Conservation (phyloP, 2,113 vertebrate genomes). For the Cyanistes caeruleus region DNA sequence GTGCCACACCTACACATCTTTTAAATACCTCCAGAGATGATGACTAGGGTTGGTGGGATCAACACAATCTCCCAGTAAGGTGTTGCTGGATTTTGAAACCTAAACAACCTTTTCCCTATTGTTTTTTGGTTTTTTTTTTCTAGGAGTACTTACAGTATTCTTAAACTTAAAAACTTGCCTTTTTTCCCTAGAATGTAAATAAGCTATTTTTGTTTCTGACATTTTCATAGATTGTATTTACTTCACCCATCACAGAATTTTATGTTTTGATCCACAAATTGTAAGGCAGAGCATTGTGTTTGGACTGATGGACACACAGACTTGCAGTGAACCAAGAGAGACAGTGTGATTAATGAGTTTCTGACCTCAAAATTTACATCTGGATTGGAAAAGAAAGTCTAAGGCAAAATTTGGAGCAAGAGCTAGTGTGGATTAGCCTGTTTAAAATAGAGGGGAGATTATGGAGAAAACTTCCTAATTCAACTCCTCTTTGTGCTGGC, state of each 20-base stretch:
- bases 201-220: neutral
- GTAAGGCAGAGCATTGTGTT: neutral
- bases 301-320: neutral
- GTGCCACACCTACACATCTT: neutral
- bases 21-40: neutral
- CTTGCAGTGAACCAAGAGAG: neutral
- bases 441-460: neutral
- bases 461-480: neutral
- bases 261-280: neutral
- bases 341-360: neutral
- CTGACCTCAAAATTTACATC: neutral
- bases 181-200: neutral
- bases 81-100: neutral
- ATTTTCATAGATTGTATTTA: neutral
- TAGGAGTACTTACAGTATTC: neutral
- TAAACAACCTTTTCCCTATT: neutral
- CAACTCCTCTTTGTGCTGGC: neutral
- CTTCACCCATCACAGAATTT: neutral
- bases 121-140: neutral
- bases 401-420: neutral
- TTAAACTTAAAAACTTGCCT: fast-evolving
- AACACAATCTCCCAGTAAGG: neutral
- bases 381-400: neutral
- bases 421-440: neutral
- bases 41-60: neutral